phyloP scores from a whole-genome alignment of 2,113 vertebrate species.

The Sylvia atricapilla region DNA sequence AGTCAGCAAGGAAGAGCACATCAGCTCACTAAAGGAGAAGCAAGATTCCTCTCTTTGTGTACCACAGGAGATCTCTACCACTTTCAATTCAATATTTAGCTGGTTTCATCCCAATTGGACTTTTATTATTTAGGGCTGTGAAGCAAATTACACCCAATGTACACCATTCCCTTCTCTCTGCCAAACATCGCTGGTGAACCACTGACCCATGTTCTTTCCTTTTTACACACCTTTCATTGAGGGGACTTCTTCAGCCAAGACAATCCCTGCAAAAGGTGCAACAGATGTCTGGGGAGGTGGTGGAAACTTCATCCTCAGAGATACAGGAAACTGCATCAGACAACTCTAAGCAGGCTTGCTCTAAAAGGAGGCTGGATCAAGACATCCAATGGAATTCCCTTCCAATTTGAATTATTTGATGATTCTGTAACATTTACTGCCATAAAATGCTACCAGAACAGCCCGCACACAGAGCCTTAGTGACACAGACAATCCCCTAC shows the following conservation, averaged over 20 bases:
- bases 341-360: not conserved
- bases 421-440: not conserved
- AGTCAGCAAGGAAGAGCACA: not conserved
- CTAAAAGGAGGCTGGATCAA: not conserved
- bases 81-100: not conserved
- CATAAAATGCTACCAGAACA: not conserved
- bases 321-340: not conserved
- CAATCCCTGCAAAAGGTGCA: not conserved
- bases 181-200: not conserved
- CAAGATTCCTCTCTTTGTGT: not conserved
- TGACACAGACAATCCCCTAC: not conserved
- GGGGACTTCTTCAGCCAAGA: not conserved
- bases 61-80: not conserved
- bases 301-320: not conserved
- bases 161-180: not conserved
- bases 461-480: not conserved
- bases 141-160: not conserved
- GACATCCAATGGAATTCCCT: not conserved
- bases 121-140: not conserved
- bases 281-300: not conserved
- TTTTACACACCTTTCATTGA: not conserved
- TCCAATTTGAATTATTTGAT: not conserved
- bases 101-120: not conserved
- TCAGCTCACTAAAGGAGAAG: not conserved
- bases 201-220: not conserved